Conservation (phyloP, 2,797 vertebrate species). For the Liasis olivaceus region DNA sequence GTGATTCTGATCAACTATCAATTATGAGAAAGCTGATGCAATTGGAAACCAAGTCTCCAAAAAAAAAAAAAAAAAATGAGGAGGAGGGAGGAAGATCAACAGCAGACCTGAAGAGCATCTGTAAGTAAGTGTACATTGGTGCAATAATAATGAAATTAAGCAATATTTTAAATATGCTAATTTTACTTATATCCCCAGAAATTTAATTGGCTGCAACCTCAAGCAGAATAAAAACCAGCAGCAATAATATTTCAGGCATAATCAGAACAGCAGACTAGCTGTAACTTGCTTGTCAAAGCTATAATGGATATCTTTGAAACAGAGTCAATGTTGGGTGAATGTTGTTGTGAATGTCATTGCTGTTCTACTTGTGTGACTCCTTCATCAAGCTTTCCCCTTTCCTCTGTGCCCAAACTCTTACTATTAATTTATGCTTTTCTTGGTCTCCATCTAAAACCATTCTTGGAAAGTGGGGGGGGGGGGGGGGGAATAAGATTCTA, state of each 20-base stretch:
- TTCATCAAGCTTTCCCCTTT: background rate
- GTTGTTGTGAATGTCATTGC: background rate
- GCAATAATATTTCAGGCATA: background rate
- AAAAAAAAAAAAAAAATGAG: background rate
- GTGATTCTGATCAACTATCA: background rate
- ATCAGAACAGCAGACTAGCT: background rate
- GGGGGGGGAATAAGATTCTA: background rate
- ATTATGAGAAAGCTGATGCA: background rate
- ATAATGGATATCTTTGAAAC: background rate
- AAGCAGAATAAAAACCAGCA: background rate
- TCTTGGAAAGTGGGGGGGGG: background rate
- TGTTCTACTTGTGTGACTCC: background rate
- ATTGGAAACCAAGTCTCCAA: background rate
- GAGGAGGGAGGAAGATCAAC: background rate
- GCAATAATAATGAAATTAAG: background rate
- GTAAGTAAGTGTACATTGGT: background rate
- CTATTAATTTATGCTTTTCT: background rate
- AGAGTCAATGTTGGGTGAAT: background rate
- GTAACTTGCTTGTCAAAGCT: background rate
- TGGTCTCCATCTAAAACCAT: background rate
- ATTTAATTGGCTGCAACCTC: background rate
- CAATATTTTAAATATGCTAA: background rate
- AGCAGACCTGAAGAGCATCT: background rate
- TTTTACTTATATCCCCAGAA: background rate
- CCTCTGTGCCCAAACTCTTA: background rate